Percentiles rank a stretch among this genome's conserved stretches.
phyloP scores from a whole-genome alignment of 2,797 vertebrate species.

The Acipenser ruthenus region DNA sequence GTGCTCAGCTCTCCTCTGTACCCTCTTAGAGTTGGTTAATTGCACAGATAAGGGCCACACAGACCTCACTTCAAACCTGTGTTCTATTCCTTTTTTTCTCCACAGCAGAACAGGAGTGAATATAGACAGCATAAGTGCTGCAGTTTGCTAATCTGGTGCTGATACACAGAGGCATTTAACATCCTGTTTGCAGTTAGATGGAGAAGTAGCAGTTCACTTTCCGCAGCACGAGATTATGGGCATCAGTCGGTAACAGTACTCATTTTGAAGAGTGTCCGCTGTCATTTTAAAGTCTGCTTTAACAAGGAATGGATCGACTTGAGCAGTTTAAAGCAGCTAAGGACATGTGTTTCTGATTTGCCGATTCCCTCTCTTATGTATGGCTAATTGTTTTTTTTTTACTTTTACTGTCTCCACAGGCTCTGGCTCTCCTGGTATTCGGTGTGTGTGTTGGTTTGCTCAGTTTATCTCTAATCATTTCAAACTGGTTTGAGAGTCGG shows the following conservation, averaged over 20 bases:
- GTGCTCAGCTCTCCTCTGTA: too few relatives aligned
- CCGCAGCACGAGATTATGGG: not conserved
- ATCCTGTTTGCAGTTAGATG: not conserved
- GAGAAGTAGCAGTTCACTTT: not conserved
- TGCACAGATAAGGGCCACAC: too few relatives aligned
- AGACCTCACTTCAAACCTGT: too few relatives aligned
- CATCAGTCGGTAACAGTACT: not conserved
- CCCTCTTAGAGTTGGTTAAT: too few relatives aligned
- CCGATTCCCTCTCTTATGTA: not conserved
- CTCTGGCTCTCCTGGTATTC: conserved; percentile 54
- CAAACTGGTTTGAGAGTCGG: conserved; percentile 58
- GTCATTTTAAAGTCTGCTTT: not conserved
- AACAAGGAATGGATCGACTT: not conserved
- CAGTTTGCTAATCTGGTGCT: too few relatives aligned
- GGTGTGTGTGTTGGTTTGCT: conserved; percentile 72
- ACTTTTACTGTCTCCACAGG: conserved; percentile 35
- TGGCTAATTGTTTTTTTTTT: not conserved
- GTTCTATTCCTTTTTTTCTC: too few relatives aligned
- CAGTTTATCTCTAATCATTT: conserved; percentile 73
- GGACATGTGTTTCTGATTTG: conserved; percentile 1
- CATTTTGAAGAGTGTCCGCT: not conserved
- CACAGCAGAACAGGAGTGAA: too few relatives aligned
- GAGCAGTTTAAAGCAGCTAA: not conserved
- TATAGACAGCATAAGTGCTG: too few relatives aligned
- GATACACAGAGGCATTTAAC: too few relatives aligned